Base-by-base conservation (phyloP, 2,113 vertebrate genomes). In the Ranitomeya imitator region DNA sequence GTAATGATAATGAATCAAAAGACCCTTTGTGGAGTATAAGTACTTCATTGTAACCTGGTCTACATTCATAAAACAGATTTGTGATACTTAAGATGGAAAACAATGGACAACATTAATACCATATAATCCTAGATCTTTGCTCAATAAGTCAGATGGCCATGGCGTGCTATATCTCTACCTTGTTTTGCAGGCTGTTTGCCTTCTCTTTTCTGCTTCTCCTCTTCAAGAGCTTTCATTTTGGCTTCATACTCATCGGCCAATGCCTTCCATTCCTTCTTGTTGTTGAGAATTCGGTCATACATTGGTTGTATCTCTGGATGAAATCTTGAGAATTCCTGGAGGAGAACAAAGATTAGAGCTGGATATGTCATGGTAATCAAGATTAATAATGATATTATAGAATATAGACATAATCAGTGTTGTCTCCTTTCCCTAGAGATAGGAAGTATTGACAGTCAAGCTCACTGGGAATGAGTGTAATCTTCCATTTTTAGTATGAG, bases 301-400 rank as follows among this genome's bases (percentile, higher is more conserved):
- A 99, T 99, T 54, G 98, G 98, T 91, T 95, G 93, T 91, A 97
- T 97, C 93, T 96, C 95, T 13, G 95, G 94, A 0, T 99, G 98
- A 92, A 99, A 99, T 81, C 97, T 96, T 61, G 97, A 97, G 82
- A 99, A 99, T 91, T 99, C 98, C 98, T 99, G 88, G 79, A 23
- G 15, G 54, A 90, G 26, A 57, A 51, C 1, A 60, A 51, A 88
- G 13, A 14, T 65, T 45, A 69, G 23, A 69, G 18, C 23, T 14
- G 3, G 7, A 65, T 65, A n/a, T 65, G 63, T n/a, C 8, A 65
- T n/a, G 63, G 2, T 7, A 65, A 9, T n/a, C 21, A n/a, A 65
- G 21, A 19, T 65, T 65, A 12, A 65, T 65, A 45, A 45, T 45
- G 4, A 45, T 45, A 45, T 4, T 45, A 45, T 45, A 4, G 3